Percentiles rank a stretch among this genome's conserved stretches.
Evolutionary conservation across 1,140 invertebrate species (phyloP).

Genomic region (Carcinoscorpius rotundicauda): DNA sequence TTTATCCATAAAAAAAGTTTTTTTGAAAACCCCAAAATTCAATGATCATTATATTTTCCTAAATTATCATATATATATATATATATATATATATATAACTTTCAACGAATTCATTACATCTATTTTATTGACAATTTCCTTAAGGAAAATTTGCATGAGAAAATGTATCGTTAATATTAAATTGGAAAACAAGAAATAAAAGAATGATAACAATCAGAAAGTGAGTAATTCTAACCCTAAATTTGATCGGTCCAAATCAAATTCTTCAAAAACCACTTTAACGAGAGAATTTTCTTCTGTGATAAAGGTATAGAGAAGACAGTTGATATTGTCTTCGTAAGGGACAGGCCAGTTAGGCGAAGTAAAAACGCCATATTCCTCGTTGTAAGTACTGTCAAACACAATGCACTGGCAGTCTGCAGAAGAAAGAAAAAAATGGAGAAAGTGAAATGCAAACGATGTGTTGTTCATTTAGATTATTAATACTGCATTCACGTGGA

Average conservation of each 20-base stretch:
- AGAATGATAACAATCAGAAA: too few relatives aligned
- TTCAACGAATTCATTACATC: background rate
- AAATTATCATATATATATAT: too few relatives aligned
- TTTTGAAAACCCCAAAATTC: too few relatives aligned
- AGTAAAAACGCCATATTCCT: conserved; percentile 62
- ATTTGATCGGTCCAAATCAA: conserved; percentile 37
- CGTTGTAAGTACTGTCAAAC: conserved; percentile 61
- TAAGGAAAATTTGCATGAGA: background rate
- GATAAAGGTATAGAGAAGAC: conserved; percentile 70
- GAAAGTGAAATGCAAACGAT: too few relatives aligned
- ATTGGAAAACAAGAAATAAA: background rate
- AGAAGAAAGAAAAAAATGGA: too few relatives aligned
- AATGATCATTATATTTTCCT: too few relatives aligned
- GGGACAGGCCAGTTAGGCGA: conserved; percentile 65
- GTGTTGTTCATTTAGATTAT: too few relatives aligned
- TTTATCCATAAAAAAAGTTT: too few relatives aligned
- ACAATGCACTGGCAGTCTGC: conserved; percentile 66
- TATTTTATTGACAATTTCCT: background rate
- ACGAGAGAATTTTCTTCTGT: conserved; percentile 62
- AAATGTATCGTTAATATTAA: background rate
- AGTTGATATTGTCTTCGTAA: conserved; percentile 59
- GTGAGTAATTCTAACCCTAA: too few relatives aligned
- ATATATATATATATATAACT: background rate
- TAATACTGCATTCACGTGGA: too few relatives aligned
- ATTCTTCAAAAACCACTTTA: conserved; percentile 63